Percentiles rank a stretch among this genome's conserved stretches.
These are phyloP conservation scores for Rhysida immarginata DNA, from an alignment of 1,140 invertebrate species.

Conservation along the genomic window DNA sequence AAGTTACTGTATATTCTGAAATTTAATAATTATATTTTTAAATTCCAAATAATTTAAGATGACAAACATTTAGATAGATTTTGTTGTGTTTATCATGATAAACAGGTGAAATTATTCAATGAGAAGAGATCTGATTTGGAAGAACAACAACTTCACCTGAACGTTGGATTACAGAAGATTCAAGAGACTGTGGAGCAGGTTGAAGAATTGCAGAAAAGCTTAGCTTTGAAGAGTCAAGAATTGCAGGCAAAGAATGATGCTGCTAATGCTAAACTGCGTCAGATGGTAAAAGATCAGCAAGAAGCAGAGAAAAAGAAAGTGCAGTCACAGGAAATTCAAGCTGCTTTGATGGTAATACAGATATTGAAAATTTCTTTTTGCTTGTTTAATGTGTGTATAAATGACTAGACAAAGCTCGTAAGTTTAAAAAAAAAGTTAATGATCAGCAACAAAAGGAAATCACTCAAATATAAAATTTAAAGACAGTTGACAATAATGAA, in stretches of 20 bases:
- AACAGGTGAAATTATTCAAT: slow-evolving; percentile 81
- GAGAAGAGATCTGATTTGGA: slow-evolving; percentile 96
- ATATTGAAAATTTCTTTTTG: no score
- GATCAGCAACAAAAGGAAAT: no score
- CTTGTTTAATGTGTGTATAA: no score
- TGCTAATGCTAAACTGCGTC: slow-evolving; percentile 93
- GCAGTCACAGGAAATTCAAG: slow-evolving; percentile 93
- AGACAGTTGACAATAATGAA: no score
- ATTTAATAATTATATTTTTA: no score
- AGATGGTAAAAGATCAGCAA: slow-evolving; percentile 99
- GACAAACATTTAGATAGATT: no score
- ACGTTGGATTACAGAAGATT: slow-evolving; percentile 96
- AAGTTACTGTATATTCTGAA: no score
- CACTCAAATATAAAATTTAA: no score
- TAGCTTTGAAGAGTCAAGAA: slow-evolving; percentile 91
- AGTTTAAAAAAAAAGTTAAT: no score
- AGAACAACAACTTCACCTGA: slow-evolving; percentile 96
- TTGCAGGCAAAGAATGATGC: slow-evolving; percentile 97
- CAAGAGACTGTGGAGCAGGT: slow-evolving; percentile 99
- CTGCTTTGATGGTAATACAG: slow-evolving; percentile 43
- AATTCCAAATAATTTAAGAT: no score
- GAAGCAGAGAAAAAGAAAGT: slow-evolving; percentile 99
- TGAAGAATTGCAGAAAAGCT: slow-evolving; percentile 96
- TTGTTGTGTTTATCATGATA: no score
- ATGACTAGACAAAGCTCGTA: no score